phyloP scores from a whole-genome alignment of 2,797 vertebrate species.

The Malurus leucopterus region DNA sequence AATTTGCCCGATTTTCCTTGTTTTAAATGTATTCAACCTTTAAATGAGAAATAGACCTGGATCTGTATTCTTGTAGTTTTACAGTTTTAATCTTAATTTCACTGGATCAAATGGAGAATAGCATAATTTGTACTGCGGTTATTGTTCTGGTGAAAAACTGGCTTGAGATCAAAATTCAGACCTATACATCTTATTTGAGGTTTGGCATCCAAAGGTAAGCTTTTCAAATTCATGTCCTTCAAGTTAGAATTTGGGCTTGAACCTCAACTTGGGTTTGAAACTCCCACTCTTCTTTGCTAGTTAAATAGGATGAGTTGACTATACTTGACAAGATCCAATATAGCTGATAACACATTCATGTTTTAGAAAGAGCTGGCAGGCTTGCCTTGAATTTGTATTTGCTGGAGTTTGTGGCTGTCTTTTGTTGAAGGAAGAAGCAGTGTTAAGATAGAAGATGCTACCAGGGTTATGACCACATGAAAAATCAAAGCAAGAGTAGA shows the following conservation, averaged over 20 bases:
- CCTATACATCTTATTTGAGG: neutral
- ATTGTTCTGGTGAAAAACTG: neutral
- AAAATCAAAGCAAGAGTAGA: neutral
- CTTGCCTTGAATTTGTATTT: neutral
- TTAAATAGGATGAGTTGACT: neutral
- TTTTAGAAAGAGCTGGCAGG: neutral
- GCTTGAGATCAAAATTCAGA: neutral
- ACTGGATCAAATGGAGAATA: neutral
- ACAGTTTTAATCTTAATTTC: neutral
- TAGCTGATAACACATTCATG: neutral
- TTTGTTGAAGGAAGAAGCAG: neutral
- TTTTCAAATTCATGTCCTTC: neutral
- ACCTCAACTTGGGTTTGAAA: neutral
- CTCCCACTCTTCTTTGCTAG: neutral
- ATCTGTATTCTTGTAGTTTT: neutral
- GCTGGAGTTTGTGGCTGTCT: neutral
- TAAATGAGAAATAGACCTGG: neutral
- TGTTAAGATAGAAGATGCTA: neutral
- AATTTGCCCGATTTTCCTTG: neutral
- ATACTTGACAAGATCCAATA: neutral
- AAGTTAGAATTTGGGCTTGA: neutral
- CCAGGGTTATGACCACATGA: neutral
- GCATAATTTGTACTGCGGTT: neutral
- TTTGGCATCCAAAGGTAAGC: neutral
- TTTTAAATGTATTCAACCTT: neutral